Conservation (phyloP, 2,113 vertebrate genomes). For the Arvicanthis niloticus region DNA sequence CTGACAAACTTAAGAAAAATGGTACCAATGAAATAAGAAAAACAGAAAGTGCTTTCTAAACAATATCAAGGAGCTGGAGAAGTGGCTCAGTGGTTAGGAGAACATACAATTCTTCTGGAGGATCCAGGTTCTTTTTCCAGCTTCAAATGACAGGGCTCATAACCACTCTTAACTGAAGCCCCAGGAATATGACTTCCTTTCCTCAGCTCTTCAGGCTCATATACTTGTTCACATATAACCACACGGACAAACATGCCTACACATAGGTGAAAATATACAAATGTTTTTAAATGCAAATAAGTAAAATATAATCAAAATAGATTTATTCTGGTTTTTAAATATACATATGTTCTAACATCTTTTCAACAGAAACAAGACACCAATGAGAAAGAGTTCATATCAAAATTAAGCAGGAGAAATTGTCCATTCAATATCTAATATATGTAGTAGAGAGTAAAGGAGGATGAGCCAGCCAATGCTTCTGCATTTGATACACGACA, state of each 20-base stretch:
- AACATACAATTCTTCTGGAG: too few relatives aligned
- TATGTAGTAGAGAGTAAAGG: neutral
- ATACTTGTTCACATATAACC: neutral
- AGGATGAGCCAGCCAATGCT: neutral
- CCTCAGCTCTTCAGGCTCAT: neutral
- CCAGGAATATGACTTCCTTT: neutral
- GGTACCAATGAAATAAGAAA: neutral
- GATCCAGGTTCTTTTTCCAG: too few relatives aligned
- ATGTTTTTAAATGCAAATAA: neutral
- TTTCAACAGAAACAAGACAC: neutral
- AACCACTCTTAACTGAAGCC: neutral
- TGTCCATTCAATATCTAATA: neutral
- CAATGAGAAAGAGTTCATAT: neutral
- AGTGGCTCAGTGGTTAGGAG: neutral
- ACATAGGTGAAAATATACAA: neutral
- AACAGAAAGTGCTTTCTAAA: conserved; percentile 7
- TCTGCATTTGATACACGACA: neutral
- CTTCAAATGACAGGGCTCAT: accelerated
- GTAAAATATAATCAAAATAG: neutral
- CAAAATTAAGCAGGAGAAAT: conserved; percentile 27
- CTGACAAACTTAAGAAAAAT: neutral
- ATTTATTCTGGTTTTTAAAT: neutral
- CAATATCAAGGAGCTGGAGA: neutral
- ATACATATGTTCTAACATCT: neutral
- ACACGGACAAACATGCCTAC: neutral